phyloP scores from a whole-genome alignment of 2,888 invertebrate species.

The Agonum fuliginosum region DNA sequence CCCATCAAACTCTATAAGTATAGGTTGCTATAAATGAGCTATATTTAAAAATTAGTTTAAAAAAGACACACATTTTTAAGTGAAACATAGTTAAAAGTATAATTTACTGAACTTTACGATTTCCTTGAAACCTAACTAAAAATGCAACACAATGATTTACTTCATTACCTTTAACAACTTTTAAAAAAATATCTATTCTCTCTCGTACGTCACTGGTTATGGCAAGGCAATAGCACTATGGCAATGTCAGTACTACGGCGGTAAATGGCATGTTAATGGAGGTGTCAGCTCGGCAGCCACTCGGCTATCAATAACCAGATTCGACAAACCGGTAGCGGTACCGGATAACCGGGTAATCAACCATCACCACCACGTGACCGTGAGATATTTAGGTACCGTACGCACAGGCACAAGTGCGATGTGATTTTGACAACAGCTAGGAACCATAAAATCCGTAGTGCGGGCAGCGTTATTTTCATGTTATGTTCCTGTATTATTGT shows the following conservation, averaged over 20 bases:
- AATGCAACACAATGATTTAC: too few relatives aligned
- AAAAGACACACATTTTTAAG: too few relatives aligned
- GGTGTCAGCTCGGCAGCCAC: slow-evolving; percentile 19
- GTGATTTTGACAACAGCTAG: neutral
- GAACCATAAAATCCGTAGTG: neutral
- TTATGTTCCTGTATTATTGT: too few relatives aligned
- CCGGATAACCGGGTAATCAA: slow-evolving; percentile 33
- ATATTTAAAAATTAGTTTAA: too few relatives aligned
- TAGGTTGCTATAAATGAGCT: too few relatives aligned
- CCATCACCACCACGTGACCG: slow-evolving; percentile 9
- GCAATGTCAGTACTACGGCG: neutral
- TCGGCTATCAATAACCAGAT: slow-evolving; percentile 35
- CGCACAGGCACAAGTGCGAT: neutral
- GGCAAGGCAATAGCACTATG: neutral
- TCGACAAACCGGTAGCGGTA: slow-evolving; percentile 31
- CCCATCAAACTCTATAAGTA: too few relatives aligned
- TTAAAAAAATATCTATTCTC: neutral
- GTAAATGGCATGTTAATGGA: slow-evolving; percentile 42
- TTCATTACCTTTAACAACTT: too few relatives aligned
- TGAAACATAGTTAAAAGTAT: too few relatives aligned
- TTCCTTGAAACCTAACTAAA: too few relatives aligned
- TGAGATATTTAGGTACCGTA: slow-evolving; percentile 26
- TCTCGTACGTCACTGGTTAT: neutral
- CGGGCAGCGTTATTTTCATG: too few relatives aligned
- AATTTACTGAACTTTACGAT: too few relatives aligned